These are phyloP conservation scores for Mesembrinibis cayennensis DNA, from an alignment of 2,113 vertebrate genomes.

Conservation along the genomic window DNA sequence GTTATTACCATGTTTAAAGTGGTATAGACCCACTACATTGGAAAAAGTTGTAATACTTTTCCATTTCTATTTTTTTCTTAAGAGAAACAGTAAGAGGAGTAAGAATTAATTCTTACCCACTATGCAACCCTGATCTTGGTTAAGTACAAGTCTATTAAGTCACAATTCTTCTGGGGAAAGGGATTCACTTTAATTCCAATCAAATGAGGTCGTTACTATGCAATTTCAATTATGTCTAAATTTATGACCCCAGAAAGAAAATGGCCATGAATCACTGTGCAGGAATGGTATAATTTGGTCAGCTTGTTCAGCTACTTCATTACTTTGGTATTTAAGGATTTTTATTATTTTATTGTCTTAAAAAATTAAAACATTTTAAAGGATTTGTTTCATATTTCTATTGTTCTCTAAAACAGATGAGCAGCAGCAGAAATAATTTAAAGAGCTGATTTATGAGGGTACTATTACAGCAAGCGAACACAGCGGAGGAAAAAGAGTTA, in stretches of 20 bases:
- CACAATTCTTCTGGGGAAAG: neutral
- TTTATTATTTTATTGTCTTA: neutral
- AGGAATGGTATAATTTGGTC: neutral
- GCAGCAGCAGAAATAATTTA: conserved; percentile 3
- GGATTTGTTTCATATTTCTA: neutral
- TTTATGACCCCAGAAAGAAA: neutral
- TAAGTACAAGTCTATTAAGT: neutral
- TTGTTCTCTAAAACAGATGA: conserved; percentile 15
- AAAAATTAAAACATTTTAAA: neutral
- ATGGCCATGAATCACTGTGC: neutral
- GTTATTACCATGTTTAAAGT: fast-evolving
- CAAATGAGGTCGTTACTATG: neutral
- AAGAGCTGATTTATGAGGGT: conserved; percentile 3
- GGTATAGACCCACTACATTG: fast-evolving
- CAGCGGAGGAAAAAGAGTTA: neutral
- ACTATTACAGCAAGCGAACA: neutral
- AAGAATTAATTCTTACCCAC: neutral
- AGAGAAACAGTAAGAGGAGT: neutral
- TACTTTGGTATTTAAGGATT: conserved; percentile 15
- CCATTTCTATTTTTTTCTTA: neutral
- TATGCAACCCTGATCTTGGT: neutral
- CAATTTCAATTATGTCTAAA: neutral
- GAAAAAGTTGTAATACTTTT: neutral
- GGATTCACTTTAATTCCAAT: neutral
- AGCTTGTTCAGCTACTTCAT: neutral